Conservation (phyloP, 2,113 vertebrate genomes). For the Cygnus atratus region DNA sequence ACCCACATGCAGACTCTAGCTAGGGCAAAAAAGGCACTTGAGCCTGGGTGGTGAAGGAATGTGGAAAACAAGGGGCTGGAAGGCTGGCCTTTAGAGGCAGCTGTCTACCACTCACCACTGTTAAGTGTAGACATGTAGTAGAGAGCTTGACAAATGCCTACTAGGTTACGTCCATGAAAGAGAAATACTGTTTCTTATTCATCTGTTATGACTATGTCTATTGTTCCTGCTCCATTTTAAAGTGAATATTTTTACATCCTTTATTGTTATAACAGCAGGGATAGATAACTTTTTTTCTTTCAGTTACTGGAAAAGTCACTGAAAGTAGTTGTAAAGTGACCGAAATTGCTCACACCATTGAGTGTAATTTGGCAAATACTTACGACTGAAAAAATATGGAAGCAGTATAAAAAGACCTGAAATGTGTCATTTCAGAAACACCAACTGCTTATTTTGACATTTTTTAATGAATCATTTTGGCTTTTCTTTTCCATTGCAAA, state of each 20-base stretch:
- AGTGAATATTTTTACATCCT: conserved; percentile 28
- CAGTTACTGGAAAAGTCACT: neutral
- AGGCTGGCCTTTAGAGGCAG: neutral
- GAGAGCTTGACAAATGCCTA: neutral
- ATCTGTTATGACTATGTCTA: conserved; percentile 20
- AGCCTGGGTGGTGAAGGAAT: neutral
- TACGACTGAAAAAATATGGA: conserved; percentile 20
- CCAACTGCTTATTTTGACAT: conserved; percentile 65
- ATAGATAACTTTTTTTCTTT: neutral
- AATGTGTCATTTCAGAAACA: conserved; percentile 44
- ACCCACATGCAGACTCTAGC: neutral
- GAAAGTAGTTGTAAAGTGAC: conserved; percentile 28
- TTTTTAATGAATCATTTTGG: conserved; percentile 48
- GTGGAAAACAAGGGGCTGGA: neutral
- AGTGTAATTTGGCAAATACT: conserved; percentile 56
- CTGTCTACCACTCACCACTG: neutral
- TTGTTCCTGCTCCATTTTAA: conserved; percentile 41
- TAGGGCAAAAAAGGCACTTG: neutral
- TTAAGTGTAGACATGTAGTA: neutral
- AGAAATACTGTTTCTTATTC: conserved; percentile 17
- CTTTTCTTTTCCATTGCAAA: conserved; percentile 33
- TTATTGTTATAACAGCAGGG: conserved; percentile 41
- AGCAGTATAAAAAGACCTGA: conserved; percentile 35
- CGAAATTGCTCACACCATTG: conserved; percentile 2
- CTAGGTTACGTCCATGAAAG: neutral